Evolutionary conservation across 2,888 invertebrate species (phyloP).

Genomic region (Gari tellinella): DNA sequence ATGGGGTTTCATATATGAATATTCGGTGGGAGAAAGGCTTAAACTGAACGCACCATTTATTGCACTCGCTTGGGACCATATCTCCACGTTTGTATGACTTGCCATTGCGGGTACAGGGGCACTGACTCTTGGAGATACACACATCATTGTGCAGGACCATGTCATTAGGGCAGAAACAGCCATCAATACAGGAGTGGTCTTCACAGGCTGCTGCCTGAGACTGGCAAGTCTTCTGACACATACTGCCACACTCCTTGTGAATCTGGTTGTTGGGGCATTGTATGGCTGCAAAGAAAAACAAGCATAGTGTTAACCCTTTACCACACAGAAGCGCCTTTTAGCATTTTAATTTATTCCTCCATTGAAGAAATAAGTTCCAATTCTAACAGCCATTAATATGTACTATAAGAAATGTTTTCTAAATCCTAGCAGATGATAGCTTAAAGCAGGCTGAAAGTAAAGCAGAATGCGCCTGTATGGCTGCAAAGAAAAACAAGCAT

Average conservation of each 20-base stretch:
- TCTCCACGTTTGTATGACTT: slow-evolving; percentile 68
- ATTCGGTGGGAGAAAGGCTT: too few species aligned
- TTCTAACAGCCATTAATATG: too few species aligned
- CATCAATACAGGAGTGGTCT: slow-evolving; percentile 90
- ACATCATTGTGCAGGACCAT: slow-evolving; percentile 90
- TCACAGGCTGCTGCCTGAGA: slow-evolving; percentile 63
- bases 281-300: slow-evolving; percentile 92
- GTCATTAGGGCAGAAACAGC: slow-evolving; percentile 94
- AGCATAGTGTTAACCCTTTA: too few species aligned
- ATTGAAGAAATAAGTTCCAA: too few species aligned
- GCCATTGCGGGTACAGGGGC: slow-evolving; percentile 89
- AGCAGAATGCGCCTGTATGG: too few species aligned
- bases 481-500: too few species aligned
- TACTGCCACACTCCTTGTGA: slow-evolving; percentile 92
- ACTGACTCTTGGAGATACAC: slow-evolving; percentile 91
- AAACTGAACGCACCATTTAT: slow-evolving; percentile 80
- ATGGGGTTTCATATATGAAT: too few species aligned
- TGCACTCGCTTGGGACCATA: slow-evolving; percentile 77
- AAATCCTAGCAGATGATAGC: too few species aligned
- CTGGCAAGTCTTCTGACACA: slow-evolving; percentile 90
- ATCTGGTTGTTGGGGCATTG: slow-evolving; percentile 90
- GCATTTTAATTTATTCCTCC: too few species aligned
- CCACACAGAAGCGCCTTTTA: too few species aligned
- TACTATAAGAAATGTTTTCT: too few species aligned
- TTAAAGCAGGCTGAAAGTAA: too few species aligned